Percentiles rank a stretch among this genome's conserved stretches.
Conservation (phyloP, 2,113 vertebrate genomes). For the Chaetorhynchus papuensis region DNA sequence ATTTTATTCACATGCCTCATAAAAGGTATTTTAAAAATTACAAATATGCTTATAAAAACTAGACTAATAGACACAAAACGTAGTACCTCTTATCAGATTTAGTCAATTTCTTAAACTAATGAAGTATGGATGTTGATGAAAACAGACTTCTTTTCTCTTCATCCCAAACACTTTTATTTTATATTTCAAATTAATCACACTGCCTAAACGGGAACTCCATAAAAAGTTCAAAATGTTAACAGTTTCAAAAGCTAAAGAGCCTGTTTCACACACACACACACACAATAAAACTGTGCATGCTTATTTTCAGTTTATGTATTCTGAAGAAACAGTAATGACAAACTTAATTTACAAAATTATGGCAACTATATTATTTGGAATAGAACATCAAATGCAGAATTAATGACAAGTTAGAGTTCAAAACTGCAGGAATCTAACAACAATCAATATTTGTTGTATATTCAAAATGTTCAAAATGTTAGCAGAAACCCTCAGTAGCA, state of each 20-base stretch:
- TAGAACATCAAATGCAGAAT: background rate
- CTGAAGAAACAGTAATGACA: background rate
- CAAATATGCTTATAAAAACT: conserved; percentile 21
- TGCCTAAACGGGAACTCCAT: background rate
- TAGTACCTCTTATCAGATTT: background rate
- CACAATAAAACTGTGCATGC: background rate
- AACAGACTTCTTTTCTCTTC: background rate
- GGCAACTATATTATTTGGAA: background rate
- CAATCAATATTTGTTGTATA: background rate
- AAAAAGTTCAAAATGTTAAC: background rate
- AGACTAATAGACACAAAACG: background rate
- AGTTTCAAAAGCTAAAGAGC: background rate
- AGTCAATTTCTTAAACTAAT: background rate
- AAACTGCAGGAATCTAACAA: background rate
- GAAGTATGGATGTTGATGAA: background rate
- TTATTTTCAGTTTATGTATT: background rate
- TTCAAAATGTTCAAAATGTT: background rate
- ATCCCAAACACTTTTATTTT: background rate
- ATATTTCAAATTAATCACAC: background rate
- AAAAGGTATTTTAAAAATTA: conserved; percentile 30
- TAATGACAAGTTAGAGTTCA: background rate
- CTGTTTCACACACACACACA: background rate
- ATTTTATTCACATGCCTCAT: conserved; percentile 19
- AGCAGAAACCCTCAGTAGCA: background rate
- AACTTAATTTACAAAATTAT: background rate